Conservation (phyloP, 2,113 vertebrate genomes). For the Sinocyclocheilus maitianheensis region DNA sequence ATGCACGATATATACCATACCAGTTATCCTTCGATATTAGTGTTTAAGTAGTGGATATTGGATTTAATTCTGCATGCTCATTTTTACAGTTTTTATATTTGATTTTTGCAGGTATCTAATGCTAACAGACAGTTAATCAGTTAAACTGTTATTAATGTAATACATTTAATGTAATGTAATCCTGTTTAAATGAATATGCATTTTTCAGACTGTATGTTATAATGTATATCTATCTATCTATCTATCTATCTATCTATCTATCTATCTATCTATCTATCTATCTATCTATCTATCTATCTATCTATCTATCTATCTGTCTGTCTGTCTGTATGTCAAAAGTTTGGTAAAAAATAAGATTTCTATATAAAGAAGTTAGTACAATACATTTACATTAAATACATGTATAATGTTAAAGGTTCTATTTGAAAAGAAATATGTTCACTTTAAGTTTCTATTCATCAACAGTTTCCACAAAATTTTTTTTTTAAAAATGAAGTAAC, state of each 20-base stretch:
- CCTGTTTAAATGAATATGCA: too few relatives aligned
- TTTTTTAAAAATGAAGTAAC: not conserved
- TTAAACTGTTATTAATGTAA: not conserved
- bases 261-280: too few relatives aligned
- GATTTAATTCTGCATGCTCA: too few relatives aligned
- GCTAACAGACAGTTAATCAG: too few relatives aligned
- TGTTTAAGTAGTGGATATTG: too few relatives aligned
- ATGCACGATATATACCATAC: not conserved
- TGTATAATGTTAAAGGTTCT: not conserved
- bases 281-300: too few relatives aligned
- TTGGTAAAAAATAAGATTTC: too few relatives aligned
- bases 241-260: too few relatives aligned
- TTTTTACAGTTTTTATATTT: not conserved
- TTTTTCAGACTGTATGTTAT: too few relatives aligned
- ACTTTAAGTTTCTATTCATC: not conserved
- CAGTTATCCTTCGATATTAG: not conserved
- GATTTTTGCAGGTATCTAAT: not conserved
- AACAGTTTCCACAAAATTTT: not conserved
- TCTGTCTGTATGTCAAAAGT: not conserved
- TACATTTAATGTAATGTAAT: not conserved
- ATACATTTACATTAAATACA: not conserved
- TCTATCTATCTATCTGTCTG: too few relatives aligned
- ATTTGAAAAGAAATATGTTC: not conserved
- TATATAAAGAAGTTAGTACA: too few relatives aligned
- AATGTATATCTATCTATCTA: too few relatives aligned